A percentile compares a stretch with the other conserved stretches of the same genome.
phyloP scores from a whole-genome alignment of 2,797 vertebrate species.

The Brotula barbata region DNA sequence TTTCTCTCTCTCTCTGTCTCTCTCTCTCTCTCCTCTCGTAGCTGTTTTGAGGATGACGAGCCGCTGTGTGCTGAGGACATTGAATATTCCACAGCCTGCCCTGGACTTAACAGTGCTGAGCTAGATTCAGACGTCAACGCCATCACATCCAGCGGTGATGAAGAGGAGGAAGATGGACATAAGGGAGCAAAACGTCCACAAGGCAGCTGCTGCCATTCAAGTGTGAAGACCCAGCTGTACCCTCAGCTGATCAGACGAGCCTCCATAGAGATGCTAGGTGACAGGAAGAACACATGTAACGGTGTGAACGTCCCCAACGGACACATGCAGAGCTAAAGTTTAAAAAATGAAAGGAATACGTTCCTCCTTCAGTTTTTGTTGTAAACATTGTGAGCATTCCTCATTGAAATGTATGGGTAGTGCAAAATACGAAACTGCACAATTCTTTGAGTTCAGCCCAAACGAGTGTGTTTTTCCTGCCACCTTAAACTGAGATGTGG shows the following conservation, averaged over 20 bases:
- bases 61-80: constrained; percentile 86
- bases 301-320: constrained; percentile 19
- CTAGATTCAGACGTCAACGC: constrained; percentile 70
- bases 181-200: constrained; percentile 5
- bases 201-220: constrained; percentile 2
- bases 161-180: constrained; percentile 27
- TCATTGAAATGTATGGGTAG: background rate
- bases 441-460: too few species aligned
- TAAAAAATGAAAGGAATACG: background rate
- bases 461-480: too few species aligned
- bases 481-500: background rate
- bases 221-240: constrained; percentile 33
- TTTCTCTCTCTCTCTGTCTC: too few species aligned
- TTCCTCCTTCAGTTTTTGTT: background rate
- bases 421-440: too few species aligned
- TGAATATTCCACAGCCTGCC: constrained; percentile 78
- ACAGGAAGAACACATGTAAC: constrained; percentile 36
- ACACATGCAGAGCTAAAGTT: constrained; percentile 42
- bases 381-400: background rate
- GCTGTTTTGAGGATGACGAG: constrained; percentile 86
- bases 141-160: constrained; percentile 54
- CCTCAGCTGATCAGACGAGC: constrained; percentile 41
- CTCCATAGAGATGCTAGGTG: constrained; percentile 38
- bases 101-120: constrained; percentile 61
- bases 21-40: constrained; percentile 20